Percentiles rank a stretch among this genome's conserved stretches.
phyloP scores from a whole-genome alignment of 2,888 invertebrate species.

The Amitus sp. region DNA sequence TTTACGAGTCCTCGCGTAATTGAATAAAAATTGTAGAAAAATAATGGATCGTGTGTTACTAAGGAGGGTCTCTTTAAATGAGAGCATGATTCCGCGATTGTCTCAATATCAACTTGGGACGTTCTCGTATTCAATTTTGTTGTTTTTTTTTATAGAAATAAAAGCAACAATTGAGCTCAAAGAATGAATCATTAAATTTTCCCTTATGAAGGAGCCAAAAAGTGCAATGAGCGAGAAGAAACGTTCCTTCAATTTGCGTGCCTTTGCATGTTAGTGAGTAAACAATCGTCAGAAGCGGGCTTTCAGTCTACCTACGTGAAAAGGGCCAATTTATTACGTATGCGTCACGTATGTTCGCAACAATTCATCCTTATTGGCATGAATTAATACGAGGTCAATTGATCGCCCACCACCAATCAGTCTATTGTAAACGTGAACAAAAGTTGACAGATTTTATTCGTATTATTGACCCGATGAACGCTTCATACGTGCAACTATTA shows the following conservation, averaged over 20 bases:
- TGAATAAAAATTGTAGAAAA: too few relatives aligned
- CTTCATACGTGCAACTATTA: constrained; percentile 47
- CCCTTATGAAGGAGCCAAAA: not conserved
- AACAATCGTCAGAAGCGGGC: constrained; percentile 16
- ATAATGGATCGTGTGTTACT: too few relatives aligned
- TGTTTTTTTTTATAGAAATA: too few relatives aligned
- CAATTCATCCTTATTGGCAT: constrained; percentile 61
- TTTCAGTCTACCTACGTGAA: constrained; percentile 17
- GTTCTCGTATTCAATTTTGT: too few relatives aligned
- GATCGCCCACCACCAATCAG: constrained; percentile 63
- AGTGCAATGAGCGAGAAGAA: constrained; percentile 10
- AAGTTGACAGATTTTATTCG: constrained; percentile 61
- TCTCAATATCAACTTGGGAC: too few relatives aligned
- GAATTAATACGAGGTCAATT: constrained; percentile 62
- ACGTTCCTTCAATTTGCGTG: constrained; percentile 9
- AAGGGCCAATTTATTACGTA: constrained; percentile 55
- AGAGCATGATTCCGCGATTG: too few relatives aligned
- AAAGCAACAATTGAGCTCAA: too few relatives aligned
- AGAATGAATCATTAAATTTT: not conserved
- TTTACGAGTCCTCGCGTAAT: too few relatives aligned
- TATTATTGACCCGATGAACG: constrained; percentile 56
- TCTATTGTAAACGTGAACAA: constrained; percentile 48
- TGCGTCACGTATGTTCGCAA: constrained; percentile 57
- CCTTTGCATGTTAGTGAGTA: constrained; percentile 9
- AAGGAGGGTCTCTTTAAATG: too few relatives aligned